These are phyloP conservation scores for Plagiodera versicolora DNA, from an alignment of 2,888 invertebrate genomes.

Conservation along the genomic window DNA sequence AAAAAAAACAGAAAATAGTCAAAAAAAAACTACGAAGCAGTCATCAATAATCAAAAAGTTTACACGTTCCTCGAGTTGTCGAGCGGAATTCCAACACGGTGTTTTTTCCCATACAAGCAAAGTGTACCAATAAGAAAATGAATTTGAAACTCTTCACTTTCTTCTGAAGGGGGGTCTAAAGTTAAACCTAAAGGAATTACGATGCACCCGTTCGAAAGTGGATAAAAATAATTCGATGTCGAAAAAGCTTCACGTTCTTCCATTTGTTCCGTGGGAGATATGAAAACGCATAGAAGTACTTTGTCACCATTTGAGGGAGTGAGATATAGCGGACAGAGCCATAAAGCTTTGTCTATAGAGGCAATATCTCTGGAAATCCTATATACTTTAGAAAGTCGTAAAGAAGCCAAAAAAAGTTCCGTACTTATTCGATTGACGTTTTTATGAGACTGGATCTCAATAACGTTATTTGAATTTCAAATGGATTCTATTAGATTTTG, in stretches of 20 bases:
- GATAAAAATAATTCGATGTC: slow-evolving; percentile 20
- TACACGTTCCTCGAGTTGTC: too few species aligned
- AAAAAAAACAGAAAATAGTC: too few species aligned
- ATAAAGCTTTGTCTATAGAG: slow-evolving; percentile 55
- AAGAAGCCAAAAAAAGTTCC: slow-evolving; percentile 51
- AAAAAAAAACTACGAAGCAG: too few species aligned
- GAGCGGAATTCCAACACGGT: too few species aligned
- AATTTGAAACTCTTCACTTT: too few species aligned
- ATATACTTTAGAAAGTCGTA: slow-evolving; percentile 53
- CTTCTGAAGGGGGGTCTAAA: neutral
- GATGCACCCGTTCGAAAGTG: neutral
- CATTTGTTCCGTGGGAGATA: slow-evolving; percentile 41
- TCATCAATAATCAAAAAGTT: too few species aligned
- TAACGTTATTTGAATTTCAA: slow-evolving; percentile 50
- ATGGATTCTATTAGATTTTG: slow-evolving; percentile 17
- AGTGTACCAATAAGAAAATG: too few species aligned
- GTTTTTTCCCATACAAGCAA: too few species aligned
- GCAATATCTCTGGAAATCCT: slow-evolving; percentile 54
- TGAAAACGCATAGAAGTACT: slow-evolving; percentile 49
- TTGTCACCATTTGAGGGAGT: slow-evolving; percentile 51
- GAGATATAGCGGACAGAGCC: slow-evolving; percentile 46
- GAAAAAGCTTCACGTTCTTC: slow-evolving; percentile 14
- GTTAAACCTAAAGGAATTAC: neutral
- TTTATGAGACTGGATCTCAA: slow-evolving; percentile 45
- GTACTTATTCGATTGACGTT: slow-evolving; percentile 49